Evolutionary conservation across 2,113 vertebrate genomes (phyloP).

Genomic region (Regulus satrapa): DNA sequence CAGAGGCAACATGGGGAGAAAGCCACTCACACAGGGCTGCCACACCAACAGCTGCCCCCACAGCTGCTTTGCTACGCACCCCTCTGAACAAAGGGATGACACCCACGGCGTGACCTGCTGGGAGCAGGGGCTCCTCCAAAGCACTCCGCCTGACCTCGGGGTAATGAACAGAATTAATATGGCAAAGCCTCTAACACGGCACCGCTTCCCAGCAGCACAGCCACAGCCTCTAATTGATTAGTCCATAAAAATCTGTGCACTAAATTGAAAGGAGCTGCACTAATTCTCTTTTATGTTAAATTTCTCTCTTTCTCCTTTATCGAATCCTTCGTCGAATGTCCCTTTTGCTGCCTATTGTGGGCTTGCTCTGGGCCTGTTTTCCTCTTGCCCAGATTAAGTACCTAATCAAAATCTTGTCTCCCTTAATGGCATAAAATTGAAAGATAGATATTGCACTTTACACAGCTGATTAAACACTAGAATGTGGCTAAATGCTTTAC

Average conservation of each 20-base stretch:
- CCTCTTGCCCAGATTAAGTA: constrained; percentile 86
- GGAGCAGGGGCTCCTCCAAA: constrained; percentile 60
- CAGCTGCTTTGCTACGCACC: not conserved
- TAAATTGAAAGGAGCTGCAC: constrained; percentile 84
- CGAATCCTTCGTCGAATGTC: constrained; percentile 77
- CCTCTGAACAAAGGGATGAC: constrained; percentile 26
- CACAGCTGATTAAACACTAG: constrained; percentile 94
- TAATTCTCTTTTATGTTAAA: constrained; percentile 89
- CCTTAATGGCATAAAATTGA: constrained; percentile 94
- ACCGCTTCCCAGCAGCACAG: constrained; percentile 79
- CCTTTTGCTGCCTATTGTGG: constrained; percentile 77
- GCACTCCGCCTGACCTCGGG: constrained; percentile 76
- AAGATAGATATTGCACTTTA: constrained; percentile 94
- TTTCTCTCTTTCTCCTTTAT: constrained; percentile 84
- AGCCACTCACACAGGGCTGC: not conserved
- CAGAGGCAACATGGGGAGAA: not conserved
- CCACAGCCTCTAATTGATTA: constrained; percentile 84
- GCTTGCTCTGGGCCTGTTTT: constrained; percentile 83
- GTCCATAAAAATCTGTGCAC: constrained; percentile 84
- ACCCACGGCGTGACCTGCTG: constrained; percentile 65
- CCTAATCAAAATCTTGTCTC: constrained; percentile 95
- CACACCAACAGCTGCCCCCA: not conserved
- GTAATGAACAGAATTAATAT: constrained; percentile 84
- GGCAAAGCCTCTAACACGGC: constrained; percentile 76
- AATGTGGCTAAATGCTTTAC: constrained; percentile 82